These are phyloP conservation scores for Sebastes itinus DNA, from an alignment of 2,797 vertebrate genomes.

Conservation along the genomic window DNA sequence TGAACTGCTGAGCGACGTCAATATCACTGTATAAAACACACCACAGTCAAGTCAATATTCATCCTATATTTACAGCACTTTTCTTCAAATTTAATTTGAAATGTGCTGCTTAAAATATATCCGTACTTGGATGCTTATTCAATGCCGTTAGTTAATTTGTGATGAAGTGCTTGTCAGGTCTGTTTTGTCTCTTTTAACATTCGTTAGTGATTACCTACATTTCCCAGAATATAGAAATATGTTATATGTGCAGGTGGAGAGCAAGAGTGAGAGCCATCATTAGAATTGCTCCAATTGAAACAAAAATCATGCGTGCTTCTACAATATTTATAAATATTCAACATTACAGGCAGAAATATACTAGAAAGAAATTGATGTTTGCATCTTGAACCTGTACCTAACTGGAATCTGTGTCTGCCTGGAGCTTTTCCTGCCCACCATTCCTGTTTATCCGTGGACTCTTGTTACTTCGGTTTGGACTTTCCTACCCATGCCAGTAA, in stretches of 20 bases:
- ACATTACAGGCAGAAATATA: not conserved
- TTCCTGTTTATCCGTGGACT: not conserved
- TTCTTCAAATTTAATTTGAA: not conserved
- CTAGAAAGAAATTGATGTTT: not conserved
- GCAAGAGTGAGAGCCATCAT: not conserved
- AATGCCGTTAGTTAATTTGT: not conserved
- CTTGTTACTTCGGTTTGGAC: not conserved
- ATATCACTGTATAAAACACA: constrained; percentile 85
- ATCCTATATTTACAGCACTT: not conserved
- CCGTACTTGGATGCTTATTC: not conserved
- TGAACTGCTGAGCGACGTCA: constrained; percentile 95
- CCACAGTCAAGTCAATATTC: not conserved
- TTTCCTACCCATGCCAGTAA: not conserved
- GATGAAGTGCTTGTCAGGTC: not conserved
- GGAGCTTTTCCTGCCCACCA: not conserved
- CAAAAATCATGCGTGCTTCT: not conserved
- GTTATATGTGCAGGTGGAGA: not conserved
- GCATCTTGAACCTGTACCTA: not conserved
- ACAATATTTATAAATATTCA: not conserved
- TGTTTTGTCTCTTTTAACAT: not conserved
- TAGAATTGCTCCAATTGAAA: not conserved
- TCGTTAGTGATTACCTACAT: not conserved
- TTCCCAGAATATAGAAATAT: not conserved
- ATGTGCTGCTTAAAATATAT: not conserved
- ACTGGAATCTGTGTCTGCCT: not conserved